These are phyloP conservation scores for Phasia obesa DNA, from an alignment of 2,888 invertebrate species.

Conservation along the genomic window DNA sequence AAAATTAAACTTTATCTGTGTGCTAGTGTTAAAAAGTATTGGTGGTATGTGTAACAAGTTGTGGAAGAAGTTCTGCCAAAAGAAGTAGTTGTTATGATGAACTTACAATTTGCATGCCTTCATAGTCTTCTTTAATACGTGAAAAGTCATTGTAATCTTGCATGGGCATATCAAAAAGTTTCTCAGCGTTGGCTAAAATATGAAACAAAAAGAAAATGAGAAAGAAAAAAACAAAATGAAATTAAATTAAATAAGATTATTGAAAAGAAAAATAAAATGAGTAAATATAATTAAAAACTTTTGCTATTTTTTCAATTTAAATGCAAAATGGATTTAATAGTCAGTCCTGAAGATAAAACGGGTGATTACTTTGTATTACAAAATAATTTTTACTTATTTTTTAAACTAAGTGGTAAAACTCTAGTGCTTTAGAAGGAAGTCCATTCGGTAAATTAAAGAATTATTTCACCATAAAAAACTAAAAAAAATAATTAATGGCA, in stretches of 20 bases:
- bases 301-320: conserved; percentile 17
- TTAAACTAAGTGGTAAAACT: no score
- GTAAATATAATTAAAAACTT: conserved; percentile 58
- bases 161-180: conserved; percentile 93
- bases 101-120: conserved; percentile 85
- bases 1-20: conserved; percentile 72
- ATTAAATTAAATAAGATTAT: conserved; percentile 47
- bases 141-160: conserved; percentile 91
- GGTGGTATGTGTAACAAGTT: neutral
- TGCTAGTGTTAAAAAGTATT: conserved; percentile 8
- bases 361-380: no score
- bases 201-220: neutral
- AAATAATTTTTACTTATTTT: no score
- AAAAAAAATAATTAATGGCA: no score
- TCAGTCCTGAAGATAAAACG: conserved; percentile 17
- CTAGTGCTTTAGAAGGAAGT: no score
- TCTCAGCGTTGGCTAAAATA: conserved; percentile 87
- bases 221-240: neutral
- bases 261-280: conserved; percentile 60
- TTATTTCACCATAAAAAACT: no score
- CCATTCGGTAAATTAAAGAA: no score
- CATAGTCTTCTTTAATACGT: conserved; percentile 85
- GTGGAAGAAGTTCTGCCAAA: neutral
- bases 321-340: conserved; percentile 8
- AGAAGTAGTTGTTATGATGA: conserved; percentile 32